Conservation (phyloP, 2,888 invertebrate species). For the Caradrina clavipalpis region DNA sequence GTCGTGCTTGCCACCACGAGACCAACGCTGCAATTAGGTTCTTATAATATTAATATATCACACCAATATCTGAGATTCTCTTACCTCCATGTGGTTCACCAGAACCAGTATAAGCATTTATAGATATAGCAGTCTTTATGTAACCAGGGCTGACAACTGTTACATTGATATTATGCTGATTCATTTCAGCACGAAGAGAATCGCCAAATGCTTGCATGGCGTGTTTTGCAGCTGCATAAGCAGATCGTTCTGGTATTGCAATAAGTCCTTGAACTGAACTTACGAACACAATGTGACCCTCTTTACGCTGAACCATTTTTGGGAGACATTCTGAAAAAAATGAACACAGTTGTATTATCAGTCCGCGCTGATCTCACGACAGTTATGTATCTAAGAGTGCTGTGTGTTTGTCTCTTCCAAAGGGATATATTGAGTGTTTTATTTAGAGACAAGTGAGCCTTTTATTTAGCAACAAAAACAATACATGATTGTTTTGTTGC, state of each 20-base stretch:
- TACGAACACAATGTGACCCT: slow-evolving; percentile 96
- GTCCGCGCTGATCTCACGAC: background rate
- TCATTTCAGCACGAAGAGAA: slow-evolving; percentile 96
- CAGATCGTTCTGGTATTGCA: slow-evolving; percentile 96
- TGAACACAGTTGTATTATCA: background rate
- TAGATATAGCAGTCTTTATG: slow-evolving; percentile 96
- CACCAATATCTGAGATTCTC: slow-evolving; percentile 32
- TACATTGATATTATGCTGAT: slow-evolving; percentile 94
- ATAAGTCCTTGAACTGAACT: slow-evolving; percentile 98
- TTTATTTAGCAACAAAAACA: no score
- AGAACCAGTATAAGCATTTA: slow-evolving; percentile 96
- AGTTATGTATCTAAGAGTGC: no score
- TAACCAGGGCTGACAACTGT: slow-evolving; percentile 98
- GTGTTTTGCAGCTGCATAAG: slow-evolving; percentile 98
- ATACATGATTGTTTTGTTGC: no score
- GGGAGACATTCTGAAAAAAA: slow-evolving; percentile 94
- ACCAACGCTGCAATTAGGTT: no score
- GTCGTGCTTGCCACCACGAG: no score
- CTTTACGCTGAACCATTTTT: slow-evolving; percentile 94
- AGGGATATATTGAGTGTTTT: no score
- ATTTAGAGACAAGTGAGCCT: no score
- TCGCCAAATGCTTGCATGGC: slow-evolving; percentile 98
- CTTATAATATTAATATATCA: no score
- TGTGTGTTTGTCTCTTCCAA: no score
- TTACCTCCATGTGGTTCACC: slow-evolving; percentile 95